A percentile compares a stretch with the other conserved stretches of the same genome.
Conservation (phyloP, 2,888 invertebrate species). For the Agonum fuliginosum region DNA sequence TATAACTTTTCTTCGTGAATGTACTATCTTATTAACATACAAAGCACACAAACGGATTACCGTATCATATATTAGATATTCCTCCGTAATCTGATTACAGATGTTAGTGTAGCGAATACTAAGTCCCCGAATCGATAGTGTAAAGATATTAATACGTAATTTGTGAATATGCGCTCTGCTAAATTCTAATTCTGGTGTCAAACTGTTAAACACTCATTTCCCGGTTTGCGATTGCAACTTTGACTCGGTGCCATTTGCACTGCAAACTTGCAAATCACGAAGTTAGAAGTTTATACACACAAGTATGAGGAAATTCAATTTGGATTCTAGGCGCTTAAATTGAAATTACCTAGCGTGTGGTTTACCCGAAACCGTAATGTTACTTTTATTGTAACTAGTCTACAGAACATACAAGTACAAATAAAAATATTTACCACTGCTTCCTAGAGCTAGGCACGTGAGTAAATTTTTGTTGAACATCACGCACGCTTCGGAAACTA, state of each 20-base stretch:
- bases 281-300: too few relatives aligned
- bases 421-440: too few relatives aligned
- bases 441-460: too few relatives aligned
- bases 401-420: too few relatives aligned
- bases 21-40: slow-evolving; percentile 8
- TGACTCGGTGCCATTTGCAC: neutral
- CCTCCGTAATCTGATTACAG: slow-evolving; percentile 7
- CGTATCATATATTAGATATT: slow-evolving; percentile 25
- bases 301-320: neutral
- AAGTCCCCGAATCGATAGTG: slow-evolving; percentile 9
- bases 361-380: too few relatives aligned
- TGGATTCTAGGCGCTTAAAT: neutral
- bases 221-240: too few relatives aligned
- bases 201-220: slow-evolving; percentile 2
- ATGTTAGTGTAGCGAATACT: slow-evolving; percentile 24
- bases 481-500: too few relatives aligned
- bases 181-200: slow-evolving; percentile 3
- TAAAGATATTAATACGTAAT: slow-evolving; percentile 20
- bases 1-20: too few relatives aligned
- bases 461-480: too few relatives aligned
- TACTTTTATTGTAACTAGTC: too few relatives aligned
- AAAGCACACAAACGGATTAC: slow-evolving; percentile 19
- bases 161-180: neutral
- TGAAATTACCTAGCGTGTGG: too few relatives aligned
- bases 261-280: neutral